A percentile compares a stretch with the other conserved stretches of the same genome.
Conservation (phyloP, 2,888 invertebrate genomes). For the Seira sanloemensis region DNA sequence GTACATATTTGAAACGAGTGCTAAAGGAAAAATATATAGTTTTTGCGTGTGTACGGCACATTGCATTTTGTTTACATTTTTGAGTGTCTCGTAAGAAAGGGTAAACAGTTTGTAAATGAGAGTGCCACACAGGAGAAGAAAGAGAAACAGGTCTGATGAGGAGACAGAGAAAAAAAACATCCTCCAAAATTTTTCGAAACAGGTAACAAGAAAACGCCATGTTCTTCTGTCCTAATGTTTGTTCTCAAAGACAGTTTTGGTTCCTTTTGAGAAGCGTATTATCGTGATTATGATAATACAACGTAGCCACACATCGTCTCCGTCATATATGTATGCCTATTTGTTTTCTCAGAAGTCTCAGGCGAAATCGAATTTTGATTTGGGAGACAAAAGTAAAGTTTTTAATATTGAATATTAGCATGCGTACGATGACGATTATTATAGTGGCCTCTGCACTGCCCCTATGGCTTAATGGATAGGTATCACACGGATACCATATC, state of each 20-base stretch:
- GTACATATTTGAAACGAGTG: background rate
- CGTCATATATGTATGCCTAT: background rate
- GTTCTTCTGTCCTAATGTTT: conserved; percentile 60
- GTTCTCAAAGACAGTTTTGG: conserved; percentile 51
- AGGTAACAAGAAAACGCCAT: conserved; percentile 56
- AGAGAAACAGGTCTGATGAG: conserved; percentile 13
- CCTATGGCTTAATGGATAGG: conserved; percentile 28
- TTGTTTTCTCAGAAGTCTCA: too few species aligned
- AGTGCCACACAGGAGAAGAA: conserved; percentile 14
- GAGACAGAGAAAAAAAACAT: background rate
- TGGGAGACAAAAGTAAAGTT: background rate
- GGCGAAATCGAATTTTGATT: background rate
- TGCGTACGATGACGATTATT: background rate
- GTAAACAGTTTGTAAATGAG: conserved; percentile 12
- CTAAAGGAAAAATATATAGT: conserved; percentile 1
- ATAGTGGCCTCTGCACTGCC: conserved; percentile 6
- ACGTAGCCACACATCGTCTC: background rate
- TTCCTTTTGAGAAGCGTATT: conserved; percentile 20
- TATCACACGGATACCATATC: conserved; percentile 66
- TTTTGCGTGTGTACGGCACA: conserved; percentile 4
- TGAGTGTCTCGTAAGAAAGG: background rate
- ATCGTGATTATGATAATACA: conserved; percentile 14
- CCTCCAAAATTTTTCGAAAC: background rate
- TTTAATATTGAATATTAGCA: conserved; percentile 14
- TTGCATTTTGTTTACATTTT: conserved; percentile 20